These are phyloP conservation scores for Clitarchus hookeri DNA, from an alignment of 2,888 invertebrate species.

Conservation along the genomic window DNA sequence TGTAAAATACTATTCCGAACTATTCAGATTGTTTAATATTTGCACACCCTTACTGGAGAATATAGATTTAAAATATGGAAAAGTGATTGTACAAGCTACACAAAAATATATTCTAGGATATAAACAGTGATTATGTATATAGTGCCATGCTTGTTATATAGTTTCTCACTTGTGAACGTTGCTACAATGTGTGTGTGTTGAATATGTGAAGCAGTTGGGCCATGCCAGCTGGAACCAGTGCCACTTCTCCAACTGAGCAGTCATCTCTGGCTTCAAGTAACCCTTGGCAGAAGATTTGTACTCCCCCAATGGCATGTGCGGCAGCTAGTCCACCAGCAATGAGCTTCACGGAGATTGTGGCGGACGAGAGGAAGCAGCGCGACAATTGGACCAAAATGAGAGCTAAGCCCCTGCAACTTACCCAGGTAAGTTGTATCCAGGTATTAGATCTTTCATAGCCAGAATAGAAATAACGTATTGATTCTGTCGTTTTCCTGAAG, in stretches of 20 bases:
- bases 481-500: no score
- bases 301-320: not conserved
- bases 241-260: not conserved
- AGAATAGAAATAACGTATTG: no score
- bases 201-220: not conserved
- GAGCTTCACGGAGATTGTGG: slow-evolving; percentile 64
- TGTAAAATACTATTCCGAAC: no score
- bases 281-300: not conserved
- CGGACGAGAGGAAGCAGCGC: slow-evolving; percentile 73
- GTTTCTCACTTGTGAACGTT: no score
- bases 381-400: slow-evolving; percentile 72
- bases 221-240: not conserved
- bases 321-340: not conserved
- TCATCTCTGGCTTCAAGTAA: not conserved
- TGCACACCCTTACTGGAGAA: no score
- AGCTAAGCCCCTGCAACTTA: slow-evolving; percentile 72
- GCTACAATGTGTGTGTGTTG: not conserved
- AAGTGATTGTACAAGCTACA: no score
- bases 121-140: no score
- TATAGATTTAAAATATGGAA: no score
- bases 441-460: no score
- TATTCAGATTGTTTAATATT: no score
- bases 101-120: no score
- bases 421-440: slow-evolving; percentile 64
- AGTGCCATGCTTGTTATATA: no score